Evolutionary conservation across 2,797 vertebrate genomes (phyloP), one percentile per base, ranked within the genome.

Genomic region (Parauchenoglanis ngamensis): DNA sequence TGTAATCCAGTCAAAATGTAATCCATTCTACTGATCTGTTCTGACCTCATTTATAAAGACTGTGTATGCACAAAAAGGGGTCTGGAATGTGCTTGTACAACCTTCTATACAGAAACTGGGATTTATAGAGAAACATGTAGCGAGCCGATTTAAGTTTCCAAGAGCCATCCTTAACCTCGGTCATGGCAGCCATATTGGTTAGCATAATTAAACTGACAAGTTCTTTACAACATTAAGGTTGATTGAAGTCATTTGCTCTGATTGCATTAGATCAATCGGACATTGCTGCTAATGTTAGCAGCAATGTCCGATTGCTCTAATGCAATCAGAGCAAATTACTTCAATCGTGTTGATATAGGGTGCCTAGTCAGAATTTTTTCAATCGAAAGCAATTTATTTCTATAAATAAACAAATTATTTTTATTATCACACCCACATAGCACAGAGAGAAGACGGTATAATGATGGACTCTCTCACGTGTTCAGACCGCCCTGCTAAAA

Each of bases 1-100:
- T 81, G 65, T 77, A 75, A 72, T 87, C 21, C 83, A 81, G 46
- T 87, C 86, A 76, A 76, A 87, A 75, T 67, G 57, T 67, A 54
- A 84, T 83, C 82, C 81, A 77, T 84, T 87, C 25, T 70, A 68
- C 35, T 65, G 10, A 68, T 49, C 49, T 77, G 31, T 15, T 75
- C 44, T 17, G 46, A 77, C 75, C 75, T 77, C 75, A 35, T 56
- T 54, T 56, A 77, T 77, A 56, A 56, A 77, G 15, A n/a, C 25
- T 21, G 17, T 7, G 2, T 70, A 35, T 8, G 17, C 67, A 40
- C 31, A 72, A 17, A 28, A 54, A 28, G 19, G 49, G 46, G 8
- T 28, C 49, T 77, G 49, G 25, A 77, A 77, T 54, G 25, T 7
- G 2, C 2, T 0, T 10, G 17, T 1, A 0, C 13, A 8, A 54